Percentiles rank a stretch among this genome's conserved stretches.
Evolutionary conservation across 2,113 vertebrate species (phyloP).

Genomic region (Clinocottus analis): DNA sequence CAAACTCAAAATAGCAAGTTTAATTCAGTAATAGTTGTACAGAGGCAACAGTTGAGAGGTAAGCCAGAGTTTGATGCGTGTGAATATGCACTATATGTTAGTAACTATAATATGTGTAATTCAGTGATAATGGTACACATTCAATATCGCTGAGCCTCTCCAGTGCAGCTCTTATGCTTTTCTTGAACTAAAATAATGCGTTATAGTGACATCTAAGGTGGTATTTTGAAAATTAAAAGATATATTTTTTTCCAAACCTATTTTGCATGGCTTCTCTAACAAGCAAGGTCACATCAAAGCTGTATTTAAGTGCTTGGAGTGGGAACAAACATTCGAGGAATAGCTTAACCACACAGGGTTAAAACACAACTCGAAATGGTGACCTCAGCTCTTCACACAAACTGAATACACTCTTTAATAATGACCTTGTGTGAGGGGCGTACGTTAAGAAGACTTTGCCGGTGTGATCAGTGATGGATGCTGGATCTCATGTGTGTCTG

Average conservation of each 20-base stretch:
- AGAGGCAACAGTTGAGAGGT: background rate
- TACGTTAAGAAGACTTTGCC: constrained; percentile 23
- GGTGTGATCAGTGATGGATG: constrained; percentile 46
- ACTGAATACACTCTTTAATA: constrained; percentile 28
- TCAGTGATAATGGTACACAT: background rate
- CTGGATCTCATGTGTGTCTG: constrained; percentile 58
- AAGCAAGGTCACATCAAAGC: background rate
- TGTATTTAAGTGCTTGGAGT: background rate
- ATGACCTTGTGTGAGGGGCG: constrained; percentile 27
- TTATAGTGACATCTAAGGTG: background rate
- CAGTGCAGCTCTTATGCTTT: background rate
- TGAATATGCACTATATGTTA: background rate
- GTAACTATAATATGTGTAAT: background rate
- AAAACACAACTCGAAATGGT: constrained; percentile 19
- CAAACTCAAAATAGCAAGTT: background rate
- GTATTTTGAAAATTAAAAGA: background rate
- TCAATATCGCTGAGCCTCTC: background rate
- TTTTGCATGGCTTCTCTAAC: background rate
- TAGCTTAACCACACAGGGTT: constrained; percentile 4
- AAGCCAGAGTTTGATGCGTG: background rate
- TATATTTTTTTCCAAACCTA: too few species aligned
- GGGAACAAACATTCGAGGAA: background rate
- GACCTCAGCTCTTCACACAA: constrained; percentile 36
- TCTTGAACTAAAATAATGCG: background rate
- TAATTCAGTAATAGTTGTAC: background rate